Evolutionary conservation across 2,888 invertebrate genomes (phyloP).

Genomic region (Ochlodes sylvanus): DNA sequence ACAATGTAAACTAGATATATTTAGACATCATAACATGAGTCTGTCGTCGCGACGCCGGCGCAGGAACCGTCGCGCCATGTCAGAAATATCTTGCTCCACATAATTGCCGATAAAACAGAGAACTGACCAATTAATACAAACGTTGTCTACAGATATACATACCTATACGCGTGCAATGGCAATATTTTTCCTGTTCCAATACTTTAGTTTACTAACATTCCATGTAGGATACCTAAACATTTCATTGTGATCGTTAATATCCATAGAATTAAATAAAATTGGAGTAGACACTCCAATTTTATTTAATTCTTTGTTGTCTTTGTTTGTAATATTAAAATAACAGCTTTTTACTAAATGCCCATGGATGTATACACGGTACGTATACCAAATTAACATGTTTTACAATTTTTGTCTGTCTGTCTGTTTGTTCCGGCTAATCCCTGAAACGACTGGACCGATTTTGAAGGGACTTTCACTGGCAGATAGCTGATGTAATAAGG

Average conservation of each 20-base stretch:
- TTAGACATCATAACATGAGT: slow-evolving; percentile 51
- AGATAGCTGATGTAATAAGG: too few species aligned
- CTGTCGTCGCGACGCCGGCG: slow-evolving; percentile 52
- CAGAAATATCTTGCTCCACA: slow-evolving; percentile 71
- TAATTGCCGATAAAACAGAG: slow-evolving; percentile 62
- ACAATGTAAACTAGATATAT: slow-evolving; percentile 40
- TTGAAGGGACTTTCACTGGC: too few species aligned
- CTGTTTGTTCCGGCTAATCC: too few species aligned
- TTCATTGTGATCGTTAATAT: neutral
- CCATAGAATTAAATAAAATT: too few species aligned
- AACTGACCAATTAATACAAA: slow-evolving; percentile 56
- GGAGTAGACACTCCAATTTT: too few species aligned
- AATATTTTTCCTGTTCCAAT: slow-evolving; percentile 10
- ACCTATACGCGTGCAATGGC: neutral
- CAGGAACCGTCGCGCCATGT: slow-evolving; percentile 57
- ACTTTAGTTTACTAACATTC: slow-evolving; percentile 54
- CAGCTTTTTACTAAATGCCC: too few species aligned
- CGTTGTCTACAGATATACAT: neutral
- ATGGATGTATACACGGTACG: too few species aligned
- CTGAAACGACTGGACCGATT: too few species aligned
- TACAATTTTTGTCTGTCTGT: too few species aligned
- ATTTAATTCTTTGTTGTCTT: too few species aligned
- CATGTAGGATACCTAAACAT: neutral
- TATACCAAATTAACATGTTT: too few species aligned
- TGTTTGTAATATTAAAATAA: too few species aligned